Evolutionary conservation across 2,888 invertebrate species (phyloP).

Genomic region (Chesias legatella): DNA sequence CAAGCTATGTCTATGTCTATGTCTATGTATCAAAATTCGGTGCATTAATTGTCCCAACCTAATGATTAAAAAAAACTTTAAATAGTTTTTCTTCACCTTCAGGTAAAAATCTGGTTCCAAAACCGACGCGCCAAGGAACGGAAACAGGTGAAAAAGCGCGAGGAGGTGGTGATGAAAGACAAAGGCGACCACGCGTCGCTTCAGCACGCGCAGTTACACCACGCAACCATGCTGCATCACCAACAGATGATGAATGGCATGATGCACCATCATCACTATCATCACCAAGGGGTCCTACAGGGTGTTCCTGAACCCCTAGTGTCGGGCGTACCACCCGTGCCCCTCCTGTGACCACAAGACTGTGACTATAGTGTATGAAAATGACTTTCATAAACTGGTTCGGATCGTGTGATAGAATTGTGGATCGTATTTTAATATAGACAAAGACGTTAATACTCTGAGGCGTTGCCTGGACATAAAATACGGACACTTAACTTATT

Average conservation of each 20-base stretch:
- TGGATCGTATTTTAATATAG: conserved; percentile 44
- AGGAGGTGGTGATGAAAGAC: conserved; percentile 84
- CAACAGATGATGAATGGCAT: conserved; percentile 79
- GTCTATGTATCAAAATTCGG: too few relatives aligned
- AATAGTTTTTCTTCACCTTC: conserved; percentile 26
- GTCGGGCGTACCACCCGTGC: conserved; percentile 68
- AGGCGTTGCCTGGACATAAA: conserved; percentile 38
- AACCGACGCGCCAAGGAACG: conserved; percentile 96
- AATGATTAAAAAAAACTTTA: too few relatives aligned
- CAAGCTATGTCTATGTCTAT: too few relatives aligned
- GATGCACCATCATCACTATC: conserved; percentile 76
- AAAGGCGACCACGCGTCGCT: conserved; percentile 77
- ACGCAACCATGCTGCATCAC: conserved; percentile 76
- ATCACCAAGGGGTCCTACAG: conserved; percentile 74
- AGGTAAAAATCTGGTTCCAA: conserved; percentile 93
- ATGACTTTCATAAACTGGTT: conserved; percentile 5
- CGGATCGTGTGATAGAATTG: conserved; percentile 59
- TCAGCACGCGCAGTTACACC: conserved; percentile 75
- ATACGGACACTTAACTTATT: conserved; percentile 41
- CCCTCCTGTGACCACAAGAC: conserved; percentile 76
- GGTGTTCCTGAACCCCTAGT: conserved; percentile 75
- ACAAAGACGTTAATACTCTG: conserved; percentile 38
- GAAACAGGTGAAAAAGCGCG: conserved; percentile 92
- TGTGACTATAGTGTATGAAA: conserved; percentile 47
- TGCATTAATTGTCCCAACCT: too few relatives aligned